phyloP scores from a whole-genome alignment of 2,113 vertebrate genomes.

The Hippopotamus amphibius region DNA sequence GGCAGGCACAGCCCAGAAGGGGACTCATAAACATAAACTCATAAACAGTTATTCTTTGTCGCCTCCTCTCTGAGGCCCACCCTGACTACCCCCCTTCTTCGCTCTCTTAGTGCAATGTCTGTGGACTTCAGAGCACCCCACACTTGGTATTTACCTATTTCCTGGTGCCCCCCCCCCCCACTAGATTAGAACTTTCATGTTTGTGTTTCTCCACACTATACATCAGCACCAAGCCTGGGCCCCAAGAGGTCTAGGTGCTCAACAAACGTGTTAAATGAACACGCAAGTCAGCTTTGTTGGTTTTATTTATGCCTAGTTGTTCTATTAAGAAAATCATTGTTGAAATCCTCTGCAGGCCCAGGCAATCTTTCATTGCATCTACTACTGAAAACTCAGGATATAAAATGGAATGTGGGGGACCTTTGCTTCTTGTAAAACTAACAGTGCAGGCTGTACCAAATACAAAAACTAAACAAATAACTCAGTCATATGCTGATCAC shows the following conservation, averaged over 20 bases:
- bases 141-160: neutral
- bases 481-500: neutral
- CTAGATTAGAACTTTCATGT: neutral
- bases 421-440: neutral
- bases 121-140: neutral
- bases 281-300: neutral
- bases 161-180: neutral
- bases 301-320: neutral
- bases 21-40: neutral
- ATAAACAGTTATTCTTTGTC: neutral
- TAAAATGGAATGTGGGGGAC: neutral
- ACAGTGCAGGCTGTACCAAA: neutral
- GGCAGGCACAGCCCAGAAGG: fast-evolving
- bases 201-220: neutral
- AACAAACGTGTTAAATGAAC: neutral
- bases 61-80: neutral
- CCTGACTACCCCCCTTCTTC: neutral
- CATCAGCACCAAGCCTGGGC: neutral
- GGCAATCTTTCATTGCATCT: neutral
- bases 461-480: neutral
- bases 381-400: neutral
- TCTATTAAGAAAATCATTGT: neutral
- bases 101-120: neutral
- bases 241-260: neutral
- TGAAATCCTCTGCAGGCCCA: neutral